Evolutionary conservation across 2,888 invertebrate species (phyloP).

Genomic region (Clitarchus hookeri): DNA sequence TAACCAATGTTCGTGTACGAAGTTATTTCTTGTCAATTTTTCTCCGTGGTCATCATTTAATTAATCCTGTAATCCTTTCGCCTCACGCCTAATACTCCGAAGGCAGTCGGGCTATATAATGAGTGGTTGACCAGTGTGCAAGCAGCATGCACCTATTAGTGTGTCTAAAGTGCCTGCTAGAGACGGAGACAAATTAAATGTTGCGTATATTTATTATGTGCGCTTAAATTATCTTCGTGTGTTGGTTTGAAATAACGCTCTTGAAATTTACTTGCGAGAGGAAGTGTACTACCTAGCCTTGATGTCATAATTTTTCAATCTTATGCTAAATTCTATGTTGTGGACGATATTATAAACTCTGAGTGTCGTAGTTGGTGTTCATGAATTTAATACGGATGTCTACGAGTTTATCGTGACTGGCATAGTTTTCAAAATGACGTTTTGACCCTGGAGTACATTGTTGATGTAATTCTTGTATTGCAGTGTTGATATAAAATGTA

Average conservation of each 20-base stretch:
- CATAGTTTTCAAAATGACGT: neutral
- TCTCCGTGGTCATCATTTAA: no score
- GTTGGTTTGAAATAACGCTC: neutral
- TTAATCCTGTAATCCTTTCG: no score
- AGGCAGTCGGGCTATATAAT: neutral
- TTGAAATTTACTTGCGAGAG: neutral
- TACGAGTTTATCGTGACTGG: neutral
- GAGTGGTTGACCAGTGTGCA: neutral
- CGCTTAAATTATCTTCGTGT: no score
- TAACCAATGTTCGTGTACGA: no score
- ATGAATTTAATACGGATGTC: neutral
- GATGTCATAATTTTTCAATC: neutral
- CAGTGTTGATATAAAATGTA: neutral
- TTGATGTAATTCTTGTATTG: neutral
- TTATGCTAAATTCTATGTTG: neutral
- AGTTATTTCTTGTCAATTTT: no score
- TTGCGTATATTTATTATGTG: neutral
- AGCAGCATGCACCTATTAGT: neutral
- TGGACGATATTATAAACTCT: slow-evolving; percentile 2
- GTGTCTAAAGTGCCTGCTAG: slow-evolving; percentile 1
- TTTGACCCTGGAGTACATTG: neutral
- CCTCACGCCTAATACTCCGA: neutral
- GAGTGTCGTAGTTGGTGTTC: neutral
- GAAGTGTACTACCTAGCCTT: neutral
- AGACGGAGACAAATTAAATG: neutral